A percentile compares a stretch with the other conserved stretches of the same genome.
Conservation (phyloP, 1,140 invertebrate genomes). For the Drosophila virilis region DNA sequence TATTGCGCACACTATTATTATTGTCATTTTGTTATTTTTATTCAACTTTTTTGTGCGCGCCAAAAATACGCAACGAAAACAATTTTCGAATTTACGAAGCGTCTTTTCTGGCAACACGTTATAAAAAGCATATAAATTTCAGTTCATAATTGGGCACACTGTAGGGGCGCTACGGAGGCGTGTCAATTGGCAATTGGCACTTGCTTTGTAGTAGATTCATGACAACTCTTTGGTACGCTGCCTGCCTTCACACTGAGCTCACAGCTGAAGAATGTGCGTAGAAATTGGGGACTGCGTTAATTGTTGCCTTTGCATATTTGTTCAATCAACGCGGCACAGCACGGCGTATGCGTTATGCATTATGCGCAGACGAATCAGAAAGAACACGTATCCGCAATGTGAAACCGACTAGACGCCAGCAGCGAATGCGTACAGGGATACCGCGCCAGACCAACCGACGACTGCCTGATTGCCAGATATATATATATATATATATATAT, state of each 20-base stretch:
- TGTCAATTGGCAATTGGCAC: slow-evolving; percentile 38
- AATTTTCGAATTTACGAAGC: not conserved
- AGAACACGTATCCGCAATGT: slow-evolving; percentile 20
- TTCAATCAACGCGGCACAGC: slow-evolving; percentile 36
- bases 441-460: slow-evolving; percentile 37
- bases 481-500: too few species aligned
- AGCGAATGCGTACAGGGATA: slow-evolving; percentile 24
- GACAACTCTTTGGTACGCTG: slow-evolving; percentile 16
- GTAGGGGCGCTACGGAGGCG: not conserved
- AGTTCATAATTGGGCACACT: slow-evolving; percentile 4
- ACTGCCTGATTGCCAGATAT: slow-evolving; percentile 74
- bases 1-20: slow-evolving; percentile 50
- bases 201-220: slow-evolving; percentile 80
- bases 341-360: slow-evolving; percentile 73
- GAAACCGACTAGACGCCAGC: not conserved
- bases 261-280: slow-evolving; percentile 12
- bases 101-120: not conserved
- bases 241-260: slow-evolving; percentile 41
- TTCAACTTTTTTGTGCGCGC: slow-evolving; percentile 38
- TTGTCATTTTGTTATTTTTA: slow-evolving; percentile 34
- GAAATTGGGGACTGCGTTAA: slow-evolving; percentile 26
- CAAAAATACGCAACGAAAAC: slow-evolving; percentile 51
- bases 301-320: slow-evolving; percentile 55
- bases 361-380: slow-evolving; percentile 32
- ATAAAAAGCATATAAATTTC: slow-evolving; percentile 10